Evolutionary conservation across 2,113 vertebrate genomes (phyloP), one percentile per base, ranked within the genome.

Genomic region (Tangachromis dhanisi): DNA sequence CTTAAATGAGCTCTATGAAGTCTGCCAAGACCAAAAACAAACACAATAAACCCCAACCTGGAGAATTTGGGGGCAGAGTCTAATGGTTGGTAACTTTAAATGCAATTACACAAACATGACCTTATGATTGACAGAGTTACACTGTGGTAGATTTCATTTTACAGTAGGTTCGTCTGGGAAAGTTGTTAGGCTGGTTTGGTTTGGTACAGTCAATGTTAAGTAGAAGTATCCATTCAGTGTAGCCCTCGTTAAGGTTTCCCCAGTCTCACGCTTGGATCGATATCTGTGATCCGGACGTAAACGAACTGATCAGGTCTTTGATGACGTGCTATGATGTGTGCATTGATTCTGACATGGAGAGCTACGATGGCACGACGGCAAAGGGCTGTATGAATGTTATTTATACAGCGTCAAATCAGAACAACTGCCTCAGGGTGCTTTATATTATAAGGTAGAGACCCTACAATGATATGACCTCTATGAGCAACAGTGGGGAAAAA

Each of bases 41-140:
- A 66, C 0, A 63, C 9, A 2, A 33, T 4, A 63, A 63, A 35
- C 29, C 26, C 14, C 31, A 4, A 40, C 63, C 19, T 68, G 11
- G 35, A 40, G 3, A 21, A 0, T 21, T 24, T 40, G 35, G 12
- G 12, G 63, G 0, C 35, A 24, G 4, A 14, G 12, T 1, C 38
- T 35, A 42, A 71, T 42, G 38, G 5, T 3, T 42, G 66, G 35
- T 24, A 14, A 24, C 19, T 24, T 71, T 71, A 24, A 40, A 24
- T 42, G 12, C 35, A 68, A 21, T 40, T 21, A 40, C 33, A 14
- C 19, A 40, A 38, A 38, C 33, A 40, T 68, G 63, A 21, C 33
- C 35, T 14, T 13, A 3, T 0, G 61, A 68, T 21, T 21, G 61
- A 21, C 63, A 66, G 57, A 17, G 19, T 1, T 38, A 38, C 63